Conservation (phyloP, 2,888 invertebrate species). For the Myopa testacea region DNA sequence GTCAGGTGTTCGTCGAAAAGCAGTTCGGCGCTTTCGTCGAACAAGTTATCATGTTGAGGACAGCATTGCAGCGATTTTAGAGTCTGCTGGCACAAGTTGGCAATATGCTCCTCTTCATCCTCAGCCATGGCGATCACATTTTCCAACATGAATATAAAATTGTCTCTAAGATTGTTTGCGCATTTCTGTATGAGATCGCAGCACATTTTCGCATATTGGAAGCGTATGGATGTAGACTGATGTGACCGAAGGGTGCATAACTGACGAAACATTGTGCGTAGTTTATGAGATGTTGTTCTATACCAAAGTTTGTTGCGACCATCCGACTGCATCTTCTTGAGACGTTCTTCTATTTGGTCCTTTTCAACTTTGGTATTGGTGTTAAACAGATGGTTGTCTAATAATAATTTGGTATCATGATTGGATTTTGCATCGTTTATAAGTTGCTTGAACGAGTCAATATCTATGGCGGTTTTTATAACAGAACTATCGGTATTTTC, state of each 20-base stretch:
- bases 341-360: slow-evolving; percentile 52
- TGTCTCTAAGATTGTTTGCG: slow-evolving; percentile 74
- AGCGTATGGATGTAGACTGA: slow-evolving; percentile 73
- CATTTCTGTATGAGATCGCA: slow-evolving; percentile 73
- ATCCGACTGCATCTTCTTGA: slow-evolving; percentile 54
- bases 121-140: slow-evolving; percentile 77
- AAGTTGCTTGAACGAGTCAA: slow-evolving; percentile 52
- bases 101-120: slow-evolving; percentile 74
- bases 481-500: slow-evolving; percentile 61
- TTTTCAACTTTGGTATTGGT: slow-evolving; percentile 42
- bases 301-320: slow-evolving; percentile 67
- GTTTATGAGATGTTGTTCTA: slow-evolving; percentile 58
- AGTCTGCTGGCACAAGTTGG: slow-evolving; percentile 65
- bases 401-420: neutral
- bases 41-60: slow-evolving; percentile 50
- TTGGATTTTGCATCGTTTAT: slow-evolving; percentile 42
- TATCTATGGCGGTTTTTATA: slow-evolving; percentile 52
- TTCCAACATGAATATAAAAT: slow-evolving; percentile 75
- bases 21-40: slow-evolving; percentile 70
- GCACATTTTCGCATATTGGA: slow-evolving; percentile 74
- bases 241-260: slow-evolving; percentile 72
- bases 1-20: slow-evolving; percentile 72
- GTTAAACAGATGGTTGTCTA: slow-evolving; percentile 51
- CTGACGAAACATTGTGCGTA: slow-evolving; percentile 63
- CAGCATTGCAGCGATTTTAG: slow-evolving; percentile 64